phyloP scores from a whole-genome alignment of 1,140 invertebrate species.

The Aphaenogaster ashmeadi region DNA sequence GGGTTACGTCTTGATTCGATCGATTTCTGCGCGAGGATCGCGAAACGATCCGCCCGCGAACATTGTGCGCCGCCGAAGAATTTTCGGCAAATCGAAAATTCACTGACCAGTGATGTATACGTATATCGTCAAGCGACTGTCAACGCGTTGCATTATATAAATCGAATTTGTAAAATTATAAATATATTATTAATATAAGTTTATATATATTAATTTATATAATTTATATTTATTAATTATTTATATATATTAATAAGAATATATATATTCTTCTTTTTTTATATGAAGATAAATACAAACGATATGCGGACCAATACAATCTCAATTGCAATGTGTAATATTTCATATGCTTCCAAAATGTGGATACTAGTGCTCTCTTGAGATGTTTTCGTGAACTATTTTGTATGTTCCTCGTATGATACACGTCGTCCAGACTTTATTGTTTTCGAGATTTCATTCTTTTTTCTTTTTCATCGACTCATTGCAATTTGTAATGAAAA shows the following conservation, averaged over 20 bases:
- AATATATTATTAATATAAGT: too few species aligned
- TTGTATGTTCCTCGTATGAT: not conserved
- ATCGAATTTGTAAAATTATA: too few species aligned
- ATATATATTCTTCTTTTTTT: too few species aligned
- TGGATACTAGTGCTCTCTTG: slow-evolving; percentile 27
- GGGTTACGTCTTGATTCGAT: slow-evolving; percentile 69
- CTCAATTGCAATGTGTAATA: not conserved
- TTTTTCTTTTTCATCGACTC: not conserved
- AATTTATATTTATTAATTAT: too few species aligned
- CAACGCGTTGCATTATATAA: too few species aligned
- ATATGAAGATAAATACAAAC: too few species aligned
- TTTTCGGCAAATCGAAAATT: not conserved
- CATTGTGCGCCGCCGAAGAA: not conserved
- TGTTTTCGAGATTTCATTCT: not conserved
- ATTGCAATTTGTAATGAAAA: not conserved
- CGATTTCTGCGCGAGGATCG: slow-evolving; percentile 72
- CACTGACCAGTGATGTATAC: too few species aligned
- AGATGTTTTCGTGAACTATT: not conserved
- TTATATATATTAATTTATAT: too few species aligned
- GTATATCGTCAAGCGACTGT: too few species aligned
- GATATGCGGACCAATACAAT: too few species aligned
- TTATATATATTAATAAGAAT: too few species aligned
- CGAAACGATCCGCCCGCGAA: not conserved
- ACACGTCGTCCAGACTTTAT: not conserved
- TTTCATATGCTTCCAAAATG: not conserved